Evolutionary conservation across 2,888 invertebrate species (phyloP), one percentile per base, ranked within the genome.

Genomic region (Cheiracanthium punctorium): DNA sequence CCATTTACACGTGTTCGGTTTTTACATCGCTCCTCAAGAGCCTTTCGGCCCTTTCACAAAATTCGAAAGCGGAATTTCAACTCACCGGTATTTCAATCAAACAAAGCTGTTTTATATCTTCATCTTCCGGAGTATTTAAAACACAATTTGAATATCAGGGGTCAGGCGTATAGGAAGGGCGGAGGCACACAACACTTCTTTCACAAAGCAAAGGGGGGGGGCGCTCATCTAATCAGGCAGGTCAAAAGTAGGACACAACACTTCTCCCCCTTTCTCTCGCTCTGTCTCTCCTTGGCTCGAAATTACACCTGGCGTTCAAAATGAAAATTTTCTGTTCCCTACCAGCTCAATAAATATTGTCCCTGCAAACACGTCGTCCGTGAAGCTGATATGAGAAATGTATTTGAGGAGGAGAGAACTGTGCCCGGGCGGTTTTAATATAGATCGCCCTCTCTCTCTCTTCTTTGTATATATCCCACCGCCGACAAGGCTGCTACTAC

Each of bases 341-440:
- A 58, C 4, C 5, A 17, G 5, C 24, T 58, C 58, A 12, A 58
- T 58, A 58, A 58, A 58, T 58, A 58, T 58, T 58, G 58, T 24
- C 58, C 58, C 58, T 17, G 58, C 58, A 58, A 58, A 58, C 58
- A 58, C 24, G 4, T 17, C 43, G 2, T 58, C 17, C 58, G 58
- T 58, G 58, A 58, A 17, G 24, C 4, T 24, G 58, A 58, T 24
- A 58, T 58, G 58, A 58, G 58, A 58, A 58, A 58, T 58, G 58
- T 58, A 58, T 58, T 58, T 58, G 58, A 58, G 58, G 58, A 58
- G 58, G 58, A 58, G 58, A 24, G n/a, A 37, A 37, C 37, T 4
- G 37, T 37, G 37, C 4, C 37, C 37, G 12, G 5, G 24, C 58
- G 58, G 24, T 58, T 48, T 58, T 58, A 58, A 58, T 58, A 58